These are phyloP conservation scores for Coronaproctus castanopsis DNA, from an alignment of 2,888 invertebrate genomes.

Conservation along the genomic window DNA sequence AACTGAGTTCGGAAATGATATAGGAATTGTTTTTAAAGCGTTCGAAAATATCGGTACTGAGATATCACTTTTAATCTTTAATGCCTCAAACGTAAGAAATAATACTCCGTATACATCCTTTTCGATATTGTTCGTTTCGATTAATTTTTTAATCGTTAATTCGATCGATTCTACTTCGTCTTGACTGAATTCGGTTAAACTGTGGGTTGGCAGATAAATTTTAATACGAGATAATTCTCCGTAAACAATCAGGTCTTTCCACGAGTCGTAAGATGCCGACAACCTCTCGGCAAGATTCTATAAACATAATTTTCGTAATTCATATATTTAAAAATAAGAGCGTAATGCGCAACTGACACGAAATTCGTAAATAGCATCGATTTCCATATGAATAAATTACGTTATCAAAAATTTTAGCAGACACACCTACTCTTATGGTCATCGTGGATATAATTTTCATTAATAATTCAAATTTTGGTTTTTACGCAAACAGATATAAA, in stretches of 20 bases:
- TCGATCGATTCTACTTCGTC: conserved; percentile 2
- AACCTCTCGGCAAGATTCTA: background rate
- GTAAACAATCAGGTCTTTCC: conserved; percentile 2
- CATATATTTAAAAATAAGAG: too few species aligned
- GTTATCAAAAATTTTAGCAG: too few species aligned
- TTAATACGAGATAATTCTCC: conserved; percentile 3
- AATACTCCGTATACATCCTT: background rate
- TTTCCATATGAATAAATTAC: too few species aligned
- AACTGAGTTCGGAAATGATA: background rate
- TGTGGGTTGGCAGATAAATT: conserved; percentile 4
- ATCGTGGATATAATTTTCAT: too few species aligned
- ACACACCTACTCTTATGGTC: too few species aligned
- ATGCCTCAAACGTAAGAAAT: background rate
- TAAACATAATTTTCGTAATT: too few species aligned
- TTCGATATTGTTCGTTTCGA: background rate
- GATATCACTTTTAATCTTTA: conserved; percentile 10
- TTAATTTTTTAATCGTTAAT: background rate
- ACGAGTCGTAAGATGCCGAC: background rate
- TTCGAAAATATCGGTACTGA: background rate
- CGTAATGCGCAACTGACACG: too few species aligned
- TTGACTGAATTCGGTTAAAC: background rate
- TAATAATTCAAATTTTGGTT: too few species aligned
- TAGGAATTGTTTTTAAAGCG: background rate
- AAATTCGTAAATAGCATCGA: too few species aligned
- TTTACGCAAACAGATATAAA: too few species aligned